Evolutionary conservation across 2,797 vertebrate species (phyloP).

Genomic region (Sebastes jordani): DNA sequence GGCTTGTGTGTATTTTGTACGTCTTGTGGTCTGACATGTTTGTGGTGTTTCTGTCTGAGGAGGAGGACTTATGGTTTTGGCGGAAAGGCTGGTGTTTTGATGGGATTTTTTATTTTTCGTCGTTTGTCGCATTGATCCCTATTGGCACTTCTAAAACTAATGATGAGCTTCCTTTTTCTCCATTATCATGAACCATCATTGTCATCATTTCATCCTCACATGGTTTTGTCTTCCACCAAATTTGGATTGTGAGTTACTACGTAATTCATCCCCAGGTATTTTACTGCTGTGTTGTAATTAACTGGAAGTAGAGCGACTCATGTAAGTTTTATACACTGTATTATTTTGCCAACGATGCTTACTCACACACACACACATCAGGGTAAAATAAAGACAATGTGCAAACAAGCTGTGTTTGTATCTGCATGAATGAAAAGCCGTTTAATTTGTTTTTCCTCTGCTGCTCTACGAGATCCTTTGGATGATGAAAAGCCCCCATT

Average conservation of each 20-base stretch:
- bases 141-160: conserved; percentile 7
- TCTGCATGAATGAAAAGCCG: conserved; percentile 36
- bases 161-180: conserved; percentile 43
- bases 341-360: conserved; percentile 3
- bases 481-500: conserved; percentile 14
- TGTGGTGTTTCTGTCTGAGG: conserved; percentile 53
- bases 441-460: conserved; percentile 14
- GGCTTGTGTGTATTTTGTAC: conserved; percentile 55
- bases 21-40: conserved; percentile 67
- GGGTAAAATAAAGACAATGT: conserved; percentile 26
- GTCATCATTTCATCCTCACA: conserved; percentile 54
- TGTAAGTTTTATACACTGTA: conserved; percentile 10
- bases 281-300: conserved; percentile 22
- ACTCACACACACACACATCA: neutral
- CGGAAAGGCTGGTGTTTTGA: conserved; percentile 13
- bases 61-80: conserved; percentile 24
- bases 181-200: conserved; percentile 52
- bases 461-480: conserved; percentile 1
- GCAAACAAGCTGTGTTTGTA: conserved; percentile 25
- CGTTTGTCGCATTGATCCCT: neutral
- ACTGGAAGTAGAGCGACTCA: neutral
- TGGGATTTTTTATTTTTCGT: neutral
- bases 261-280: neutral
- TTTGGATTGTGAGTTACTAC: conserved; percentile 9
- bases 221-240: conserved; percentile 24